Evolutionary conservation across 1,140 invertebrate species (phyloP), one percentile per base, ranked within the genome.

Genomic region (Saxidomus purpurata): DNA sequence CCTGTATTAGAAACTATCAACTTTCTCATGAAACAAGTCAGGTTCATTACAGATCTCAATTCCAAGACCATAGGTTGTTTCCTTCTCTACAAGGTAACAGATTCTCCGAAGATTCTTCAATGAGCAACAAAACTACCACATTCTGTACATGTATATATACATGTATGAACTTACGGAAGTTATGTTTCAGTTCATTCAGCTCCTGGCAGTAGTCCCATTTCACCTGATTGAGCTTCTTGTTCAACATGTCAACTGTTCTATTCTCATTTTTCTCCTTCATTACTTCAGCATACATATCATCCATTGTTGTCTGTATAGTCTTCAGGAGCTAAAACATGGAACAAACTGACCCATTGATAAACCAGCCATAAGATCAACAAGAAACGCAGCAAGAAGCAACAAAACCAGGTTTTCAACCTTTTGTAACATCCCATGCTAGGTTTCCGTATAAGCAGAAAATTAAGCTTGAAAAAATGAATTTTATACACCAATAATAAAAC

Each of bases 181-280:
- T 97, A 87, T 97, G 96, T 92, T 97, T 97, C 1, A 97, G 94
- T 94, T 97, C 97, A 0, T 95, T 93, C 47, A 97, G 93, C 93
- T 97, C 97, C 88, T 97, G 96, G 74, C 96, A 95, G 92, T 97
- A 97, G 86, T 96, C 95, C 96, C 97, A 97, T 90, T 97, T 97
- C 59, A 97, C 94, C 22, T 96, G 96, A 92, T 97, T 97, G 22
- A 97, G 96, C 93, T 97, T 52, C 40, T 74, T 36, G n/a, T 81
- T 97, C 28, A 97, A 92, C 89, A 97, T 96, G 95, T 96, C 0
- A 97, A 97, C n/a, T 34, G 55, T 85, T 22, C 59, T 74, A 28
- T 38, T 87, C 36, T 61, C 34, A 43, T 13, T 43, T 11, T 87
- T 85, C 67, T 90, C 87, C 61, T 87, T 71, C 47, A 49, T 40